Percentiles rank a stretch among this genome's conserved stretches.
phyloP scores from a whole-genome alignment of 2,113 vertebrate species.

The Hemiprocne comata region DNA sequence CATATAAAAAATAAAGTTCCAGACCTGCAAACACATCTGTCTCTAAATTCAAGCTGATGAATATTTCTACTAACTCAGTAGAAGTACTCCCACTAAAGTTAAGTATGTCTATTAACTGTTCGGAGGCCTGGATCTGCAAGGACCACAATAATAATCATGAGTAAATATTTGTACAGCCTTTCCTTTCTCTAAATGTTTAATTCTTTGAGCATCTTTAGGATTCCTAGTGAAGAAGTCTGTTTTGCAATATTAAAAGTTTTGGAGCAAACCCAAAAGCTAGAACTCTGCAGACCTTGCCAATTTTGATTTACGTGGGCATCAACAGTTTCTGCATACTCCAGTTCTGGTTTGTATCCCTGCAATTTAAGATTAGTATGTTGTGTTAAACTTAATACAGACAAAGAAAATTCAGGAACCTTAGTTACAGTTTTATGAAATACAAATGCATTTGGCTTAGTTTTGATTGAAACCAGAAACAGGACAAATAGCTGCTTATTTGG shows the following conservation, averaged over 20 bases:
- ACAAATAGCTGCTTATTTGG: constrained; percentile 31
- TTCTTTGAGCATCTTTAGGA: constrained; percentile 60
- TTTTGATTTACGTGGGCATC: not conserved
- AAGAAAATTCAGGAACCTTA: not conserved
- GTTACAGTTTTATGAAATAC: not conserved
- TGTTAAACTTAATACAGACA: not conserved
- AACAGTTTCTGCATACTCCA: not conserved
- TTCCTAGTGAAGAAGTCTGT: constrained; percentile 55
- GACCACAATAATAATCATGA: constrained; percentile 56
- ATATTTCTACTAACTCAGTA: constrained; percentile 27
- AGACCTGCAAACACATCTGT: constrained; percentile 22
- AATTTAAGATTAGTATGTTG: not conserved
- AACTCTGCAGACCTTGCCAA: not conserved
- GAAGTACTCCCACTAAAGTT: constrained; percentile 32
- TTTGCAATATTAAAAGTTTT: constrained; percentile 11
- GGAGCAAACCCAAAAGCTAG: constrained; percentile 5
- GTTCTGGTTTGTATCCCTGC: not conserved
- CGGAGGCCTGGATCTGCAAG: constrained; percentile 37
- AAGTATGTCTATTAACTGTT: constrained; percentile 42
- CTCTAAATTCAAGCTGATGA: not conserved
- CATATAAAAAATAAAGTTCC: constrained; percentile 10
- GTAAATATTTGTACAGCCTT: constrained; percentile 73
- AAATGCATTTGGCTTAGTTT: not conserved
- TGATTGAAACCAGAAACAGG: constrained; percentile 28
- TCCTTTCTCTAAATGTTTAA: constrained; percentile 68